Percentiles rank a stretch among this genome's conserved stretches.
These are phyloP conservation scores for Ichneumoninae sp. DNA, from an alignment of 2,888 invertebrate genomes.

Conservation along the genomic window DNA sequence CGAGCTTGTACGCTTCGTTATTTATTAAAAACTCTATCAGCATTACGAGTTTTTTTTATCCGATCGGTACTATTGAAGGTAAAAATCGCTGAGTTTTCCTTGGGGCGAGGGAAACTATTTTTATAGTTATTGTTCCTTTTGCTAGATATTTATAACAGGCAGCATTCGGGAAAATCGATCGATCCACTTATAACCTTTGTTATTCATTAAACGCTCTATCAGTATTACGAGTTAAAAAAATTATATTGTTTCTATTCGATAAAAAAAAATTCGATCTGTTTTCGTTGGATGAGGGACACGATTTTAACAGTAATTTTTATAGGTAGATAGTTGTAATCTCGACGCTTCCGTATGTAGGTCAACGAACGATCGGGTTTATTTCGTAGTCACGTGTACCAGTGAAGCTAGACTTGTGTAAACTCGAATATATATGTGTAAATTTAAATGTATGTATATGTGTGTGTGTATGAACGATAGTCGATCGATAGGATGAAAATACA, in stretches of 20 bases:
- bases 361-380: slow-evolving; percentile 70
- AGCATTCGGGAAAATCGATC: too few species aligned
- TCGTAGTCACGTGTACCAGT: slow-evolving; percentile 14
- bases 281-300: background rate
- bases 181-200: too few species aligned
- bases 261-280: background rate
- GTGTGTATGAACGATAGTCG: slow-evolving; percentile 8
- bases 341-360: slow-evolving; percentile 71
- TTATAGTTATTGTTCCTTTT: background rate
- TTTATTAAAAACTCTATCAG: too few species aligned
- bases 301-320: background rate
- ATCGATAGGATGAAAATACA: slow-evolving; percentile 57
- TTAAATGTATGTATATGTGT: background rate
- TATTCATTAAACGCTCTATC: background rate
- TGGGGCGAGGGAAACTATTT: background rate
- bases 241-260: background rate
- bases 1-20: too few species aligned
- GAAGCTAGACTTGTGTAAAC: slow-evolving; percentile 17
- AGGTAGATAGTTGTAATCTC: slow-evolving; percentile 20
- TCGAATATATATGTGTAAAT: background rate
- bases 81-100: background rate
- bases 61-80: too few species aligned
- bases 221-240: background rate
- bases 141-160: too few species aligned
- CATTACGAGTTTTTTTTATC: too few species aligned